Base-by-base conservation (phyloP, 2,797 vertebrate genomes). In the Anisognathus igniventris region DNA sequence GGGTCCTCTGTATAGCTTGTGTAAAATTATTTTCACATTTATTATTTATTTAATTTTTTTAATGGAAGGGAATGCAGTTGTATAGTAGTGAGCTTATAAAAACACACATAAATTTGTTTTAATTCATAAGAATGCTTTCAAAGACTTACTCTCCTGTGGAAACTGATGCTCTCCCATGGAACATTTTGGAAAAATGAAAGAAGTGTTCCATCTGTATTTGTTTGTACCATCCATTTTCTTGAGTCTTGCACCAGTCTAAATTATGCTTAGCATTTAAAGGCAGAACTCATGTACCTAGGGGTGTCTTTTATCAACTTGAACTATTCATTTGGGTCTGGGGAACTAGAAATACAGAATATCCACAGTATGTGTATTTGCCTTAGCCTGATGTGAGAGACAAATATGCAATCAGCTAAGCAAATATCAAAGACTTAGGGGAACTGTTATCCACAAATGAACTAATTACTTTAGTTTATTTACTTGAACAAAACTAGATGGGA, bases 341-440 rank as follows among this genome's bases (percentile, higher is more conserved):
- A 92, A 5, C 27, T 67, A 66, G 40, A 75, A 86, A 24, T 48
- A 39, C 62, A 76, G 80, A 79, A 65, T 71, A 35, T 18, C 48
- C 30, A 10, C 42, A 53, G 45, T 3, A 3, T 81, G 19, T 77
- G 9, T 67, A 33, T 65, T 92, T 91, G 51, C 60, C 51, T 87
- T 92, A 62, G 28, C 18, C 70, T 90, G 56, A 66, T 92, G 39
- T 70, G 60, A 75, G 85, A 75, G 61, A 70, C 35, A 94, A 95
- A 78, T n/a, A 31, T 57, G 20, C 66, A 92, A 74, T 89, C 87
- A 94, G 24, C 40, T 81, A 42, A 94, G 80, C 84, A 95, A 90
- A 95, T 90, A 72, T 35, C 45, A 86, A 86, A 89, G 57, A 44
- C 42, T 54, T 54, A 51, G 30, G 44, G 57, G 17, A 94, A 31